These are phyloP conservation scores for Melanotaenia parkinsoni DNA, from an alignment of 2,797 vertebrate species.

Conservation along the genomic window DNA sequence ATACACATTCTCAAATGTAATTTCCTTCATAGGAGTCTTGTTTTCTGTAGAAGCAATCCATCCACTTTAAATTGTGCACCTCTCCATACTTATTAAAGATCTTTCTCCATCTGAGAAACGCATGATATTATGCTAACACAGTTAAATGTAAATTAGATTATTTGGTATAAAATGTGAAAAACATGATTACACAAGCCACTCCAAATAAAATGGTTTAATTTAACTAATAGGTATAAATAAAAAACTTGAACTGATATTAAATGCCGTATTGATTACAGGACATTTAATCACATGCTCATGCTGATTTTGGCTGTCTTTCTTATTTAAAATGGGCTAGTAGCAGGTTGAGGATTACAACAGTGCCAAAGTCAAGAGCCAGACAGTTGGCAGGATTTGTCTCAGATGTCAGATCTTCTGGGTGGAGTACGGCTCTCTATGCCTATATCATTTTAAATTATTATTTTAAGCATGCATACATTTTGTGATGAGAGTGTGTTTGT, in stretches of 20 bases:
- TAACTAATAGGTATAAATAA: conserved; percentile 6
- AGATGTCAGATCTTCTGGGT: conserved; percentile 48
- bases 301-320: conserved; percentile 46
- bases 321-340: conserved; percentile 44
- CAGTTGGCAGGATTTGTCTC: conserved; percentile 50
- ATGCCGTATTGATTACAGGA: conserved; percentile 26
- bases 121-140: not conserved
- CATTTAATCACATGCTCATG: conserved; percentile 43
- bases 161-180: not conserved
- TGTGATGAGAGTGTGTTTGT: conserved; percentile 26
- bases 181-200: not conserved
- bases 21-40: not conserved
- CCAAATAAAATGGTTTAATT: not conserved
- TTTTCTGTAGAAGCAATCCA: not conserved
- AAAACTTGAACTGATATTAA: conserved; percentile 7
- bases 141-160: not conserved
- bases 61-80: not conserved
- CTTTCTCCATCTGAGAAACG: not conserved
- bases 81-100: not conserved
- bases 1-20: not conserved
- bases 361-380: conserved; percentile 54
- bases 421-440: conserved; percentile 20
- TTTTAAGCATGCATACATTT: conserved; percentile 29
- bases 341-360: conserved; percentile 45
- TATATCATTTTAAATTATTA: conserved; percentile 33